A percentile compares a stretch with the other conserved stretches of the same genome.
These are phyloP conservation scores for Omphaloscelis lunosa DNA, from an alignment of 2,888 invertebrate genomes.

Conservation along the genomic window DNA sequence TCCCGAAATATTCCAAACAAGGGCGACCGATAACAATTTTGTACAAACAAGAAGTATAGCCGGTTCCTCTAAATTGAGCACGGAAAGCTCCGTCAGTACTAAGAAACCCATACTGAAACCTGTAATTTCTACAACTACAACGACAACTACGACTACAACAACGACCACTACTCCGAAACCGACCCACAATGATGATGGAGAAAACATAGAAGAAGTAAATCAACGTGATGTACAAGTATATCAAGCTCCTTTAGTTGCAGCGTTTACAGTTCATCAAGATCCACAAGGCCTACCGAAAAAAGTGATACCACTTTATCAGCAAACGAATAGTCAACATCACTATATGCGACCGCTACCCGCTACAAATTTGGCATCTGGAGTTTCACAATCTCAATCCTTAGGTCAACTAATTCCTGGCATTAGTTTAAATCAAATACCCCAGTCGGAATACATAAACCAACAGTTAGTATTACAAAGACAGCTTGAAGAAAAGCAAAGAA, in stretches of 20 bases:
- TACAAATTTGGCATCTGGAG: constrained; percentile 68
- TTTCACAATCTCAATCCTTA: constrained; percentile 69
- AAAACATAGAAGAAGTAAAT: constrained; percentile 92
- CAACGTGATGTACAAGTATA: constrained; percentile 94
- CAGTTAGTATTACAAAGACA: constrained; percentile 86
- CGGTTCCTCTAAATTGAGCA: constrained; percentile 73
- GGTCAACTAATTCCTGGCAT: constrained; percentile 64
- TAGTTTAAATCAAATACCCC: constrained; percentile 70
- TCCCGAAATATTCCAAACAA: constrained; percentile 85
- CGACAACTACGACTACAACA: constrained; percentile 88
- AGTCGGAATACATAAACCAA: constrained; percentile 80
- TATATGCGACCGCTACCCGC: constrained; percentile 67
- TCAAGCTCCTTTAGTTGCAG: constrained; percentile 95
- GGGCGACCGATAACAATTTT: constrained; percentile 78
- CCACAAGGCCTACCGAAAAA: constrained; percentile 94
- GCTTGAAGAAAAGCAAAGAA: constrained; percentile 92
- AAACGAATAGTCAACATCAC: constrained; percentile 74
- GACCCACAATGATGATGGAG: constrained; percentile 93
- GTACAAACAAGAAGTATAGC: constrained; percentile 86
- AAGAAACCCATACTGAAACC: constrained; percentile 73
- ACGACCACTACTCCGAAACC: constrained; percentile 92
- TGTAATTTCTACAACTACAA: constrained; percentile 72
- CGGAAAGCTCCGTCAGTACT: constrained; percentile 70
- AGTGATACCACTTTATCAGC: constrained; percentile 93
- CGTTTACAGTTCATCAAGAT: constrained; percentile 96